phyloP scores from a whole-genome alignment of 2,113 vertebrate genomes.

The Myanophis thanlyinensis region DNA sequence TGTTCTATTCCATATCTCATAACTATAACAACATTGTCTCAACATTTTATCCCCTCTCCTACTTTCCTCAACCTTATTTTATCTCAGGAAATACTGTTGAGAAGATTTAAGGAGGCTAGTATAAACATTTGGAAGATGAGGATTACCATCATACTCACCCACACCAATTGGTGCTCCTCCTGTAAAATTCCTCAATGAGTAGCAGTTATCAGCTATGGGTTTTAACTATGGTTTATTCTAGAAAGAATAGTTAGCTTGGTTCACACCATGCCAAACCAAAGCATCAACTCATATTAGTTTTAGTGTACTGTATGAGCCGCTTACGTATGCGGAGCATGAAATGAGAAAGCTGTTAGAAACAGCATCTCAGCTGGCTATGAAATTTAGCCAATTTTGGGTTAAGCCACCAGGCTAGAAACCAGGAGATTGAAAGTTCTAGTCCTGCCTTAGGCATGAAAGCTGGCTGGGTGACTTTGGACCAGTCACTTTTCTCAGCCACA shows the following conservation, averaged over 20 bases:
- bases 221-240: not conserved
- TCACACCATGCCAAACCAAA: not conserved
- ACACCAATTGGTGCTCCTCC: not conserved
- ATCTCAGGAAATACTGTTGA: no score
- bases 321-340: not conserved
- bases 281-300: not conserved
- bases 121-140: not conserved
- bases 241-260: not conserved
- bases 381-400: not conserved
- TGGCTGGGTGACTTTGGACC: not conserved
- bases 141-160: not conserved
- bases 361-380: not conserved
- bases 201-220: not conserved
- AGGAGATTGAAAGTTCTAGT: not conserved
- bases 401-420: not conserved
- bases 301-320: not conserved
- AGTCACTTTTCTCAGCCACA: not conserved
- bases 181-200: not conserved
- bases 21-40: no score
- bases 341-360: not conserved
- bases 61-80: no score
- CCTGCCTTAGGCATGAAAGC: not conserved
- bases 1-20: no score
- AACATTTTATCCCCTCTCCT: no score
- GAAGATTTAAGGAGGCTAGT: not conserved